These are phyloP conservation scores for Euura saliciscinereae DNA, from an alignment of 1,140 invertebrate genomes.

Conservation along the genomic window DNA sequence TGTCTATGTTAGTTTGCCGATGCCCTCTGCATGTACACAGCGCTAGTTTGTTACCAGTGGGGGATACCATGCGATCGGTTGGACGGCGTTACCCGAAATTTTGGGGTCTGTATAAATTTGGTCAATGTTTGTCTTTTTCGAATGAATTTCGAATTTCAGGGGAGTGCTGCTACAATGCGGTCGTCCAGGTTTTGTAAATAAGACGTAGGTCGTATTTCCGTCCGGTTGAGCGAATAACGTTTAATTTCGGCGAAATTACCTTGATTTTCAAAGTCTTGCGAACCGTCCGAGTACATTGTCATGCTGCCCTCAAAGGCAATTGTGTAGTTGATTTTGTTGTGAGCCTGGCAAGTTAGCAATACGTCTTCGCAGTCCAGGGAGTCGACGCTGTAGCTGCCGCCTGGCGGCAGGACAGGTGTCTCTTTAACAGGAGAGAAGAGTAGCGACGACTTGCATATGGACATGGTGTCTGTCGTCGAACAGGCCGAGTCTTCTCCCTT, in stretches of 20 bases:
- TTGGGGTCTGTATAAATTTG: too few species aligned
- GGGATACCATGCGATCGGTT: too few species aligned
- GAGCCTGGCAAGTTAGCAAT: slow-evolving; percentile 83
- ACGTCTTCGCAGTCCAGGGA: slow-evolving; percentile 91
- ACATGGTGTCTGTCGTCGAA: slow-evolving; percentile 78
- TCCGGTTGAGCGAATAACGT: background rate
- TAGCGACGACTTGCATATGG: slow-evolving; percentile 87
- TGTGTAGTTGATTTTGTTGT: slow-evolving; percentile 92
- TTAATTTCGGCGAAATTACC: slow-evolving; percentile 51
- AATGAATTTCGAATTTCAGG: too few species aligned
- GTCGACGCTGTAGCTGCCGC: slow-evolving; percentile 84
- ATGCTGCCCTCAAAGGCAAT: slow-evolving; percentile 91
- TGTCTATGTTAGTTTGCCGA: too few species aligned
- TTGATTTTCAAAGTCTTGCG: slow-evolving; percentile 71
- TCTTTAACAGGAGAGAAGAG: slow-evolving; percentile 92
- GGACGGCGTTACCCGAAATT: too few species aligned
- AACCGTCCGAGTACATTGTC: slow-evolving; percentile 84
- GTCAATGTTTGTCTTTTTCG: too few species aligned
- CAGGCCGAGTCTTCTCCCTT: slow-evolving; percentile 76
- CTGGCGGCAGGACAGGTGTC: slow-evolving; percentile 68
- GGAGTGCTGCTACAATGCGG: too few species aligned
- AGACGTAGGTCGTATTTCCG: too few species aligned
- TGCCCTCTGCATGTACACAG: too few species aligned
- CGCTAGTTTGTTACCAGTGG: too few species aligned
- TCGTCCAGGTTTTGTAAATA: too few species aligned